Evolutionary conservation across 1,140 invertebrate genomes (phyloP).

Genomic region (Halesus radiatus): DNA sequence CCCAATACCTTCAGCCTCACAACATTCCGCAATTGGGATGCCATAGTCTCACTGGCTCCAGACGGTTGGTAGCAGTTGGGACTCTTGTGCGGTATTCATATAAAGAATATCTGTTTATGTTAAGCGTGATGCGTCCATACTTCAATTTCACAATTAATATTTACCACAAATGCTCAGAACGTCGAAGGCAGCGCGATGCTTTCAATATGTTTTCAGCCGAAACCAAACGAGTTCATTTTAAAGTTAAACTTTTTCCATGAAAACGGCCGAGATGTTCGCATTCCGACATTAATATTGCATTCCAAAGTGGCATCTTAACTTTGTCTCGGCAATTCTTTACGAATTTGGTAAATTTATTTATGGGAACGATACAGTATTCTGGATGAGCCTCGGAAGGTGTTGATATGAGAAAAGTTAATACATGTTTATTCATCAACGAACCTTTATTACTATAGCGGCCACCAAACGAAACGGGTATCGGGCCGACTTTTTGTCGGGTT

Average conservation of each 20-base stretch:
- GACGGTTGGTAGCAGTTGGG: no score
- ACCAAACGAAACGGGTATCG: neutral
- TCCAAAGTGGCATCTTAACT: slow-evolving; percentile 23
- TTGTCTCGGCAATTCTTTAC: neutral
- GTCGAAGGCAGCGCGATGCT: neutral
- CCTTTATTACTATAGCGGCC: neutral
- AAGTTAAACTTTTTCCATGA: slow-evolving; percentile 32
- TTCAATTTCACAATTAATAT: neutral
- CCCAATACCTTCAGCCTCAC: no score
- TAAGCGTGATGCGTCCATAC: neutral
- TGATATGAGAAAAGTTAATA: neutral
- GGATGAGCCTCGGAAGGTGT: neutral
- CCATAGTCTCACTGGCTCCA: no score
- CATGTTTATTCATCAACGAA: slow-evolving; percentile 1
- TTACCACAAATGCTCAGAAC: no score
- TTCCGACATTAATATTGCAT: slow-evolving; percentile 36
- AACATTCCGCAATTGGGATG: no score
- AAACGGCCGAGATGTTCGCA: neutral
- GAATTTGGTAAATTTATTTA: slow-evolving; percentile 12
- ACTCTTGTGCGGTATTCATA: no score
- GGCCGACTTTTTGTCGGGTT: neutral
- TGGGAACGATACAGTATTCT: neutral
- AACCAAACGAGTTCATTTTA: slow-evolving; percentile 44
- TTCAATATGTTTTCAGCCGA: neutral
- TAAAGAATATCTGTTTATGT: neutral